Conservation (phyloP, 2,888 invertebrate species). For the Tillus elongatus region DNA sequence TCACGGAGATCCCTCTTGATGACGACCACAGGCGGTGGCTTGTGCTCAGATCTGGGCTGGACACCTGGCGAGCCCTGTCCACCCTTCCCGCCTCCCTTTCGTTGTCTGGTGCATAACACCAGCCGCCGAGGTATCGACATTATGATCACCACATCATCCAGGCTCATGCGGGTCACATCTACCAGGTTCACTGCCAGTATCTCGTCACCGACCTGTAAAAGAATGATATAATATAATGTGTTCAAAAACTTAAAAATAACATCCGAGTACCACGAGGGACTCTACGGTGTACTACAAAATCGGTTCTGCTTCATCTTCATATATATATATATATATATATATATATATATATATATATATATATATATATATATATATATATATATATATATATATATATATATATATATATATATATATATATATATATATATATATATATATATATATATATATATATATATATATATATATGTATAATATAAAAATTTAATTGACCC, state of each 20-base stretch:
- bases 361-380: no score
- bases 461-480: no score
- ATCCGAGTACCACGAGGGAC: no score
- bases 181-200: constrained; percentile 96
- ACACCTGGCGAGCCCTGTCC: constrained; percentile 47
- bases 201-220: constrained; percentile 83
- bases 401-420: no score
- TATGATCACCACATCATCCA: constrained; percentile 98
- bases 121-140: constrained; percentile 97
- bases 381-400: no score
- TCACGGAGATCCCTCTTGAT: constrained; percentile 80
- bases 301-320: no score
- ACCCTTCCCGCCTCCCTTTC: constrained; percentile 54
- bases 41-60: constrained; percentile 64
- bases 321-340: no score
- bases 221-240: constrained; percentile 9
- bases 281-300: no score
- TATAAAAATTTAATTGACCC: no score
- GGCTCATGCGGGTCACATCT: constrained; percentile 93
- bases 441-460: no score
- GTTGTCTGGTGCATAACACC: constrained; percentile 84
- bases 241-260: neutral
- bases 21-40: constrained; percentile 86
- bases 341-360: no score
- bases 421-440: no score